phyloP scores from a whole-genome alignment of 1,140 invertebrate genomes.

The Drosophila auraria region DNA sequence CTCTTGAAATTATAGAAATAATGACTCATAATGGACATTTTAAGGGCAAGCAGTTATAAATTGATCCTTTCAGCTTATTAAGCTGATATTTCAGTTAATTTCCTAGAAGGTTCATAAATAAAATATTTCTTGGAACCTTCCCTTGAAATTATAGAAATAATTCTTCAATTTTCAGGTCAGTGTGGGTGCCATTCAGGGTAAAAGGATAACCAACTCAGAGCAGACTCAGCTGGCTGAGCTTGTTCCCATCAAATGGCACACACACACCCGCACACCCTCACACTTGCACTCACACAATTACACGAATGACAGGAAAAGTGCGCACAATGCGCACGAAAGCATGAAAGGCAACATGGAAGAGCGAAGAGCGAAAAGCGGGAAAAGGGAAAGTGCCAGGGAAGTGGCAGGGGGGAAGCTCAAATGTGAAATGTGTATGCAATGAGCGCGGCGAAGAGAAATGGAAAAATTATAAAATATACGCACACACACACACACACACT shows the following conservation, averaged over 20 bases:
- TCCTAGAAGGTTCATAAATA: too few species aligned
- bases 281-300: slow-evolving; percentile 64
- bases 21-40: too few species aligned
- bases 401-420: slow-evolving; percentile 43
- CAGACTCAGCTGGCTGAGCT: slow-evolving; percentile 55
- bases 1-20: too few species aligned
- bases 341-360: slow-evolving; percentile 62
- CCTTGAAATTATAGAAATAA: too few species aligned
- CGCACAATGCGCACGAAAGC: slow-evolving; percentile 75
- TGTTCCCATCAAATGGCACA: slow-evolving; percentile 68
- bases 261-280: slow-evolving; percentile 35
- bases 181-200: slow-evolving; percentile 8
- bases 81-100: too few species aligned
- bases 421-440: slow-evolving; percentile 72
- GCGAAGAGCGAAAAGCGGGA: slow-evolving; percentile 7
- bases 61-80: too few species aligned
- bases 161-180: not conserved
- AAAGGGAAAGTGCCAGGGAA: slow-evolving; percentile 52
- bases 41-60: too few species aligned
- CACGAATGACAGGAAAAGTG: slow-evolving; percentile 80
- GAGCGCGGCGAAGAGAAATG: slow-evolving; percentile 63
- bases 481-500: slow-evolving; percentile 22
- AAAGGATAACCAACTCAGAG: slow-evolving; percentile 60
- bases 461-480: slow-evolving; percentile 76
- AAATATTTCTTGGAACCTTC: too few species aligned